Base-by-base conservation (phyloP, 2,113 vertebrate species). In the Entomyzon cyanotis region DNA sequence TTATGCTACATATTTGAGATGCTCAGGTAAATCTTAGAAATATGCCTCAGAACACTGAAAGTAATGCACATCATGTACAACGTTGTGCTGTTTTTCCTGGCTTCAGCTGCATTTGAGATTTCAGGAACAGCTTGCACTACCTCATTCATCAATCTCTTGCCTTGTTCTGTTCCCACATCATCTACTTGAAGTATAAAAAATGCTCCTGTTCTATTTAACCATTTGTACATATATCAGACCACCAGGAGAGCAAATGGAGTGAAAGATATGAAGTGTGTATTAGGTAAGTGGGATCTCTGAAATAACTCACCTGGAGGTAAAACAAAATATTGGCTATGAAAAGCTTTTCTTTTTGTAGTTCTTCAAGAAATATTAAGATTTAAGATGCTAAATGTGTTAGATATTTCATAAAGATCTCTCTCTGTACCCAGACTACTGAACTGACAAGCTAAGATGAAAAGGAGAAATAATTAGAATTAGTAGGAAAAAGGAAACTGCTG, bases 391-490 rank as follows among this genome's bases (percentile, higher is more conserved):
- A 83, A 90, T 41, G 27, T 75, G 65, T 78, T 74, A 89, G 89
- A 68, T 25, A 49, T 64, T 89, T 89, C 56, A 75, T 56, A 79
- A 78, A 82, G 81, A 67, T 39, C 35, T 71, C 16, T 49, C 63
- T 83, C 80, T 86, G 56, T 71, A 56, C 77, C 81, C 44, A 89
- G 58, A 84, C 53, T 78, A 59, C 68, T 88, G 83, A 94, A 65
- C 42, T 90, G 89, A 89, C 58, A 71, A 31, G 71, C 50, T 59
- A 58, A 87, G 71, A 93, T 68, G 75, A 82, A 87, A 80, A 91
- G 35, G 39, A 89, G n/a, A 94, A 87, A 80, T 76, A 91, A 89
- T 91, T 87, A 87, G 70, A 79, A 85, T 33, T 71, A 86, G 64
- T 12, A 77, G 62, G 33, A 73, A 58, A 23, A 83, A 39, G 31